Conservation (phyloP, 2,797 vertebrate species). For the Sebastes taczanowskii region DNA sequence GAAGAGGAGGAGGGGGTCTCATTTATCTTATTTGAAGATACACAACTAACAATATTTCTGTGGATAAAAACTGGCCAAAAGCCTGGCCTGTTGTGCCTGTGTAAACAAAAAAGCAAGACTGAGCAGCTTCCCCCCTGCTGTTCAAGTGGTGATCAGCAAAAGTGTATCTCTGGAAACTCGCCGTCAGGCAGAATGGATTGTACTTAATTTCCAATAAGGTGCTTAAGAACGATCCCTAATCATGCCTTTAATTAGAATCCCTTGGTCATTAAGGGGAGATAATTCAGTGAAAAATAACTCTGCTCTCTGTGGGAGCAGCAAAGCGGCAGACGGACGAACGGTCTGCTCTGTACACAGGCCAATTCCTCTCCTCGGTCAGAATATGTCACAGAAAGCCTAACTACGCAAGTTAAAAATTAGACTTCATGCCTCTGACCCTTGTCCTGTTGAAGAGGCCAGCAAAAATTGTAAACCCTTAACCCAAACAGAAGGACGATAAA, state of each 20-base stretch:
- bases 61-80: conserved; percentile 28
- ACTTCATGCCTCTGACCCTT: not conserved
- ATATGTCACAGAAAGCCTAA: conserved; percentile 22
- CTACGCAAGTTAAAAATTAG: conserved; percentile 11
- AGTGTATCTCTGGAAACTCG: conserved; percentile 72
- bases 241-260: conserved; percentile 86
- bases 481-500: not conserved
- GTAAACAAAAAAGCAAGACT: conserved; percentile 44
- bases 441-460: not conserved
- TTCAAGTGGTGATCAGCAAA: conserved; percentile 72
- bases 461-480: not conserved
- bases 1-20: not conserved
- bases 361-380: conserved; percentile 30
- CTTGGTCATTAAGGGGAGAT: conserved; percentile 84
- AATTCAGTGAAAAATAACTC: conserved; percentile 81
- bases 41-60: conserved; percentile 24
- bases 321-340: conserved; percentile 51
- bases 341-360: conserved; percentile 33
- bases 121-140: conserved; percentile 43
- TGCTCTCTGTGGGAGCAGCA: conserved; percentile 70
- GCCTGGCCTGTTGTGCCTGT: conserved; percentile 28
- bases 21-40: conserved; percentile 34
- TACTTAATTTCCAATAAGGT: conserved; percentile 86
- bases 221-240: conserved; percentile 85
- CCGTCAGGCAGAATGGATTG: conserved; percentile 84